Conservation (phyloP, 2,113 vertebrate genomes). For the Tupaia tana region DNA sequence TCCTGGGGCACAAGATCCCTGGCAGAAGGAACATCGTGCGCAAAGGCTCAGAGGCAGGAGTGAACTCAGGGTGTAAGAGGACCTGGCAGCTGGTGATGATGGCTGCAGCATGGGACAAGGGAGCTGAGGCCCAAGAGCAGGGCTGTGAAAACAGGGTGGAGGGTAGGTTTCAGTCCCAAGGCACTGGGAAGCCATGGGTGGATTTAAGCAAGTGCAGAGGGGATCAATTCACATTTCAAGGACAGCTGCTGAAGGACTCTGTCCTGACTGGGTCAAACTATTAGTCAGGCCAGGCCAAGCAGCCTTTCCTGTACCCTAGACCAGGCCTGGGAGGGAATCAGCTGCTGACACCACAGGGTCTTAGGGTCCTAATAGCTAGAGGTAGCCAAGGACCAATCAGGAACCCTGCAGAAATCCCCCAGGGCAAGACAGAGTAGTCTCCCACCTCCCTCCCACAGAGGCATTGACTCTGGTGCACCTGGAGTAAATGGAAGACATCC, state of each 20-base stretch:
- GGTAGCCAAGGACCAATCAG: background rate
- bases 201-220: background rate
- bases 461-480: background rate
- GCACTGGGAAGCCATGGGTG: background rate
- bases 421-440: background rate
- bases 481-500: background rate
- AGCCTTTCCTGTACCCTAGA: background rate
- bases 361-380: background rate
- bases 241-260: background rate
- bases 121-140: background rate
- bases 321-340: background rate
- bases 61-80: background rate
- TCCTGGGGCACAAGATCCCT: background rate
- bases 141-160: background rate
- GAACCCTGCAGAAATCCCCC: background rate
- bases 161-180: accelerated
- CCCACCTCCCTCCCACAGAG: background rate
- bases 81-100: background rate
- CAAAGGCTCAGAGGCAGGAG: background rate
- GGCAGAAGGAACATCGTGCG: background rate
- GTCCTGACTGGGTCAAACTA: background rate
- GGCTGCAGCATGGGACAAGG: background rate
- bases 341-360: background rate
- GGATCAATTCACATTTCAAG: background rate
- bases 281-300: background rate